Percentiles rank a stretch among this genome's conserved stretches.
Conservation (phyloP, 2,113 vertebrate genomes). For the Chamaetylas fuelleborni region DNA sequence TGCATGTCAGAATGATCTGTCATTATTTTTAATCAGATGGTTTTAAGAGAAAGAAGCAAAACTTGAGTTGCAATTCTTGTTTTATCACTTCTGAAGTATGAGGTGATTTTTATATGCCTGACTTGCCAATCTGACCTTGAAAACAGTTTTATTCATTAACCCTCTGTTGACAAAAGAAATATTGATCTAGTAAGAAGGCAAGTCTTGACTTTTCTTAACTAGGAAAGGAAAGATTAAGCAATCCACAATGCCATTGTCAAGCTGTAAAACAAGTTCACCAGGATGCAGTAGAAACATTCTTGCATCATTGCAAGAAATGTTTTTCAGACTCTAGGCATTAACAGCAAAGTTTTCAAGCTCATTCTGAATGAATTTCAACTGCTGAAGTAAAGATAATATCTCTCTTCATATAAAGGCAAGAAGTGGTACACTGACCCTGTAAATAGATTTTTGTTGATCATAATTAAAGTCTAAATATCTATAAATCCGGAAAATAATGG, state of each 20-base stretch:
- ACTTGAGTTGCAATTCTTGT: neutral
- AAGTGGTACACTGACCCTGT: neutral
- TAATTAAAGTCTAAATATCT: neutral
- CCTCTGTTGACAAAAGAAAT: neutral
- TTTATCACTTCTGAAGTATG: slow-evolving; percentile 1
- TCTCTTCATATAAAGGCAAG: neutral
- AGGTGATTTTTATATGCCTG: slow-evolving; percentile 14
- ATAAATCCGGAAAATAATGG: neutral
- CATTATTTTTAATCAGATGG: slow-evolving; percentile 14
- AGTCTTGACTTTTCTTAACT: neutral
- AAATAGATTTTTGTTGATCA: neutral
- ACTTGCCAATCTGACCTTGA: slow-evolving; percentile 32
- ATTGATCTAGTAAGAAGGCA: neutral
- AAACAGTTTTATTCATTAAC: slow-evolving; percentile 33
- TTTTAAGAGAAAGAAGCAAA: slow-evolving; percentile 30
- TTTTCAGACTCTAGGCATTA: neutral
- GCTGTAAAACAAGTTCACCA: neutral
- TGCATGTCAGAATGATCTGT: neutral
- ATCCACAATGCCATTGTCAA: neutral
- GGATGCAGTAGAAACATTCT: neutral
- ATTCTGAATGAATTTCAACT: neutral
- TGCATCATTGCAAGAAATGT: neutral
- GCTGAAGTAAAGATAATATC: neutral
- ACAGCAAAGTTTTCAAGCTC: neutral
- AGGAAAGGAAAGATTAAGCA: neutral